A percentile compares a stretch with the other conserved stretches of the same genome.
Evolutionary conservation across 2,113 vertebrate species (phyloP).

Genomic region (Phocoena phocoena): DNA sequence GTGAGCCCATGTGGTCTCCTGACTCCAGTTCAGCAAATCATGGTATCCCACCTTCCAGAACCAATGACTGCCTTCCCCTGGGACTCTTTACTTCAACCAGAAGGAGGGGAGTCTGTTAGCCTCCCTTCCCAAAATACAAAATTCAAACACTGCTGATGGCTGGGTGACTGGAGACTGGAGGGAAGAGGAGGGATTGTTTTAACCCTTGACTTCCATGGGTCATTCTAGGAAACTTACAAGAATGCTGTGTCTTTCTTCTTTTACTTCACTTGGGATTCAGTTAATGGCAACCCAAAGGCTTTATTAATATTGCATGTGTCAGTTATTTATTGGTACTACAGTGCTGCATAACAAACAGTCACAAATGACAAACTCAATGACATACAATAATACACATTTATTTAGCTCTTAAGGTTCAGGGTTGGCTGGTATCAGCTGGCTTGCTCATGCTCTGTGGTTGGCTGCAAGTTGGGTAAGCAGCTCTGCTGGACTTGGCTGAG

Average conservation of each 20-base stretch:
- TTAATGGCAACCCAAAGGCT: background rate
- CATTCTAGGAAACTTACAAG: background rate
- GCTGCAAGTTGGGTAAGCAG: background rate
- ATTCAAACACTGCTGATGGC: background rate
- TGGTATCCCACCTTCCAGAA: background rate
- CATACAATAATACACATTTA: background rate
- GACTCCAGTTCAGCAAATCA: background rate
- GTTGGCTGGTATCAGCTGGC: background rate
- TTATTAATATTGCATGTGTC: background rate
- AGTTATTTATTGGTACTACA: background rate
- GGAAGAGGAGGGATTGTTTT: background rate
- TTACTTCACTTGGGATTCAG: background rate
- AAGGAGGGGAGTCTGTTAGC: background rate
- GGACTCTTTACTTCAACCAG: background rate
- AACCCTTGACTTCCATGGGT: background rate
- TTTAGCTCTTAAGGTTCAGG: background rate
- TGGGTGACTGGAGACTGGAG: background rate
- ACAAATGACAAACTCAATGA: background rate
- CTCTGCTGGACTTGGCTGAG: background rate
- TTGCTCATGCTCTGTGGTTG: background rate
- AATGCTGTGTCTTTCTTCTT: background rate
- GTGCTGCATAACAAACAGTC: background rate
- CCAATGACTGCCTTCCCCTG: background rate
- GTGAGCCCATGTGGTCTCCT: background rate
- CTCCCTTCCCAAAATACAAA: background rate